Evolutionary conservation across 2,888 invertebrate genomes (phyloP), one percentile per base, ranked within the genome.

Genomic region (Blomia tropicalis): DNA sequence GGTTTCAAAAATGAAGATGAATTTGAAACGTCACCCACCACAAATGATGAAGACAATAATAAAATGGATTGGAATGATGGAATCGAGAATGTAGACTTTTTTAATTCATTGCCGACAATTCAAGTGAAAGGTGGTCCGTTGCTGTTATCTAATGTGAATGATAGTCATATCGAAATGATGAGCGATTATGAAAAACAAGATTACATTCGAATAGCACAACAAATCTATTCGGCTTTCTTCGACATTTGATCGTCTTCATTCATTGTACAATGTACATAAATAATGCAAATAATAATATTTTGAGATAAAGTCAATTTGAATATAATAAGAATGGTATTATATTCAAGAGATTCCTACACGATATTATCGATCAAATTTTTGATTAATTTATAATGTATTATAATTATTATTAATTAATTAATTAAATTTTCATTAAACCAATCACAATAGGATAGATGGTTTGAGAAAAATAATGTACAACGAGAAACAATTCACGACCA

Each of bases 121-220:
- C 77, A 80, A 69, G 87, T 92, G 31, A 87, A 84, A 63, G 84
- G 84, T 44, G 81, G 81, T 70, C 80, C 82, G 19, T 83, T 90
- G 67, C 81, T 87, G 1, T 79, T 92, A 63, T 85, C 86, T 32
- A 85, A 87, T 71, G 82, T 93, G 14, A 85, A 87, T 71, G 87
- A 90, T 73, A 81, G 83, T 68, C 79, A 90, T 70, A 88, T 92
- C 69, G 83, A 84, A 0, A 82, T 83, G 74, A 95, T 95, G 93
- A 84, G 87, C 11, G 84, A 87, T 23, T 78, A 83, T 3, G 93
- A 95, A 73, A 92, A 91, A 75, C 90, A 91, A 72, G 83, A 85
- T 43, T 95, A 93, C 74, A 92, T 93, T 69, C 85, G 88, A 75
- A 81, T 87, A 47, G 91, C 90, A 73, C 91, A 92, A 73, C 91